Evolutionary conservation across 2,797 vertebrate genomes (phyloP).

Genomic region (Parauchenoglanis punctatus): DNA sequence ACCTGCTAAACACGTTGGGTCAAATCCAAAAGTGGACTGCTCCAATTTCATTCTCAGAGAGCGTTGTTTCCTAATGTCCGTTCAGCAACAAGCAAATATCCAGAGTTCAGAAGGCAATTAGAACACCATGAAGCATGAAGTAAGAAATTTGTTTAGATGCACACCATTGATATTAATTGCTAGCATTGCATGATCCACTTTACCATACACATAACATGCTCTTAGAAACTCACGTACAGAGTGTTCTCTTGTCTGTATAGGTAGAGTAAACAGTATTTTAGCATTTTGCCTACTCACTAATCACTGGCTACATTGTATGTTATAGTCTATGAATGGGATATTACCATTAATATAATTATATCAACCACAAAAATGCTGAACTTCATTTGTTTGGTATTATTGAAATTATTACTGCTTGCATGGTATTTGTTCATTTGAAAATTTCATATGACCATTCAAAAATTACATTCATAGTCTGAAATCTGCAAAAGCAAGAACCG

Average conservation of each 20-base stretch:
- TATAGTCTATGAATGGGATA: neutral
- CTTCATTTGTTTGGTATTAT: neutral
- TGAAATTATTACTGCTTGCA: neutral
- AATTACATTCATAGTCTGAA: neutral
- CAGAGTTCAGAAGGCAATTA: slow-evolving; percentile 33
- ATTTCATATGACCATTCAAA: neutral
- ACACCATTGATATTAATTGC: neutral
- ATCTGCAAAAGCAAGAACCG: neutral
- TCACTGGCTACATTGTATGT: neutral
- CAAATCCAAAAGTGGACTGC: slow-evolving; percentile 49
- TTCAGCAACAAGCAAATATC: slow-evolving; percentile 46
- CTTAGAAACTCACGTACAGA: neutral
- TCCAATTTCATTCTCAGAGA: slow-evolving; percentile 52
- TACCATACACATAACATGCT: neutral
- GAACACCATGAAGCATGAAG: neutral
- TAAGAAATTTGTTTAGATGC: neutral
- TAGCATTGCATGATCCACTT: neutral
- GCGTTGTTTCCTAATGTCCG: slow-evolving; percentile 48
- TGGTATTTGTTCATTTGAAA: neutral
- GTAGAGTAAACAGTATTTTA: neutral
- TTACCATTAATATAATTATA: neutral
- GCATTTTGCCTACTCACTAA: neutral
- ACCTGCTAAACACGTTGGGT: slow-evolving; percentile 54
- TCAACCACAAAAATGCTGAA: neutral
- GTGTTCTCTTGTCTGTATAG: neutral